Conservation (phyloP, 2,113 vertebrate species). For the Orthonyx spaldingii region DNA sequence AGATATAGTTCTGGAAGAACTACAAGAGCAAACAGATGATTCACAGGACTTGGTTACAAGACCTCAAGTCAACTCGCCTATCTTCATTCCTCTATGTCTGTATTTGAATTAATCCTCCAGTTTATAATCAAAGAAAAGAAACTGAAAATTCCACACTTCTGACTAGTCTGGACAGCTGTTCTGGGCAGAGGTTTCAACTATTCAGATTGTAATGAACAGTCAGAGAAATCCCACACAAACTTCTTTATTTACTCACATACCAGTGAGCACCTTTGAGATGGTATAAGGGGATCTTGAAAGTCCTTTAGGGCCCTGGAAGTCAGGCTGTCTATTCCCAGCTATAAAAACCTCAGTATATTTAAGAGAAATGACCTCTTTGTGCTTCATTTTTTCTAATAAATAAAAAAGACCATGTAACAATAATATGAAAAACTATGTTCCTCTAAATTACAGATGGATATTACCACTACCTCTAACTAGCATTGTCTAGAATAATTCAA, state of each 20-base stretch:
- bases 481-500: background rate
- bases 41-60: background rate
- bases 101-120: background rate
- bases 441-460: background rate
- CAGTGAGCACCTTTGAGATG: background rate
- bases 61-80: background rate
- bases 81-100: background rate
- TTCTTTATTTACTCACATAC: background rate
- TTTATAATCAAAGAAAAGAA: background rate
- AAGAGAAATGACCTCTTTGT: background rate
- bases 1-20: background rate
- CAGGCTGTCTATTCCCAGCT: background rate
- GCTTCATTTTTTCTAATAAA: background rate
- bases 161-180: background rate
- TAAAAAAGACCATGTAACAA: background rate
- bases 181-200: background rate
- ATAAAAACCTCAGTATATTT: background rate
- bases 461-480: background rate
- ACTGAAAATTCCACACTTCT: background rate
- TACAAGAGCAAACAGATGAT: background rate
- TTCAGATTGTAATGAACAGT: background rate
- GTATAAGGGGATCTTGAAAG: background rate
- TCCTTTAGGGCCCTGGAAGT: background rate
- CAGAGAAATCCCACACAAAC: background rate
- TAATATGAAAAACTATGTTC: background rate